Base-by-base conservation (phyloP, 1,140 invertebrate genomes). In the Brachionus rotundiformis region DNA sequence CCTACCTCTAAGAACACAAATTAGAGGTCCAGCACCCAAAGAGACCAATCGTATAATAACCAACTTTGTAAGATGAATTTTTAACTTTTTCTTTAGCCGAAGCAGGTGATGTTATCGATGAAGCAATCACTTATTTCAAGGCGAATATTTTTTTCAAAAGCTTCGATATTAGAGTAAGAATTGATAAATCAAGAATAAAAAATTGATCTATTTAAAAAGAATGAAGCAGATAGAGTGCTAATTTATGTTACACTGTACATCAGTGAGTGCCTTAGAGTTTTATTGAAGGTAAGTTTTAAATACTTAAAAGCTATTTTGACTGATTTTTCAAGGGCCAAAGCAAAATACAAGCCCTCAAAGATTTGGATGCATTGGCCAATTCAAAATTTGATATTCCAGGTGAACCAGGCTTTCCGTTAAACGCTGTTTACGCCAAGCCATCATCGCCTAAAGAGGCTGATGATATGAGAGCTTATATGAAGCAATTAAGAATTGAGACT, bases 171-270 rank as follows among this genome's bases (percentile, higher is more conserved):
- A 33, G 63, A 36, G 63, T 68, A 68, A 36, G 3, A 5, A 6
- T 68, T 19, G 16, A 5, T 33, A 29, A 63, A 63, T 29, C 29
- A 10, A 63, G 11, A 16, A 65, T 13, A 33, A 65, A 33, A 33
- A 31, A 29, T 36, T 39, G n/a, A 36, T 19, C 16, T 25, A 25
- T n/a, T 23, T 23, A 25, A 36, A 80, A 98, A 97, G 91, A 93
- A 92, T 85, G 94, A 97, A 88, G 92, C 95, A 23, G 96, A 98
- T 87, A 91, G 96, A 85, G 94, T 97, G 31, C 89, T 99, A 3
- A 99, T 99, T 83, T 99, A 99, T 86, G 92, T 99, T 33, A 99
- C 95, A 0, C 88, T 99, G n/a, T 99, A 98, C 86, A 95, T 99
- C 83, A 98, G 94, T 0, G 98, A 99, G 88, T 99, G 97, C 86